phyloP scores from a whole-genome alignment of 2,888 invertebrate genomes.

The Melanostoma scalare region DNA sequence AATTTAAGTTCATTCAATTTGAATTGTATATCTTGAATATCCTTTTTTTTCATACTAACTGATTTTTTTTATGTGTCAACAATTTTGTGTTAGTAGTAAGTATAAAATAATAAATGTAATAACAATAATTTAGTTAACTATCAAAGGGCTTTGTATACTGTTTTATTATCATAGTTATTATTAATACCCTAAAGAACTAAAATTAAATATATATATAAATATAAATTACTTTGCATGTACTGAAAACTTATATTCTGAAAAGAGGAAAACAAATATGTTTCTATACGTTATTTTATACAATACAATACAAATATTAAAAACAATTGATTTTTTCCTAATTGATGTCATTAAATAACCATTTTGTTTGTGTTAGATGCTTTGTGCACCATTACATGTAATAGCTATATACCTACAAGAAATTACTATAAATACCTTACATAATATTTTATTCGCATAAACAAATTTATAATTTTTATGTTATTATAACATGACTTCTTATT shows the following conservation, averaged over 20 bases:
- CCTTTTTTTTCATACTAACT: slow-evolving; percentile 33
- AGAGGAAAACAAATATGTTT: slow-evolving; percentile 50
- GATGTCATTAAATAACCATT: slow-evolving; percentile 44
- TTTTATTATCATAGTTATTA: slow-evolving; percentile 54
- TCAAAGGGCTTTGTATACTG: slow-evolving; percentile 72
- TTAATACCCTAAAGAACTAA: slow-evolving; percentile 65
- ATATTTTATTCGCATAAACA: slow-evolving; percentile 28
- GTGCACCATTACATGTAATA: slow-evolving; percentile 48
- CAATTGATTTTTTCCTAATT: slow-evolving; percentile 55
- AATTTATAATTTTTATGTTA: slow-evolving; percentile 50
- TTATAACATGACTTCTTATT: slow-evolving; percentile 38
- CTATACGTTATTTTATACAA: slow-evolving; percentile 35
- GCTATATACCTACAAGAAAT: slow-evolving; percentile 40
- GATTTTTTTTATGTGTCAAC: slow-evolving; percentile 37
- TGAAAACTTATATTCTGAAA: slow-evolving; percentile 56
- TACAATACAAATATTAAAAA: slow-evolving; percentile 39
- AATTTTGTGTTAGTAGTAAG: slow-evolving; percentile 44
- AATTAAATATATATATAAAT: slow-evolving; percentile 52
- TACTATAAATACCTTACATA: slow-evolving; percentile 26
- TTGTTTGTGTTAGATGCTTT: slow-evolving; percentile 55
- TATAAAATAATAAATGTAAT: slow-evolving; percentile 1
- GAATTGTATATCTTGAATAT: slow-evolving; percentile 22
- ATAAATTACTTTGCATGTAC: slow-evolving; percentile 66
- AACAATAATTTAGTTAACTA: slow-evolving; percentile 60
- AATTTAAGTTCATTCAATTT: slow-evolving; percentile 3